Evolutionary conservation across 2,888 invertebrate species (phyloP), one percentile per base, ranked within the genome.

Genomic region (Himalopsyche japonica): DNA sequence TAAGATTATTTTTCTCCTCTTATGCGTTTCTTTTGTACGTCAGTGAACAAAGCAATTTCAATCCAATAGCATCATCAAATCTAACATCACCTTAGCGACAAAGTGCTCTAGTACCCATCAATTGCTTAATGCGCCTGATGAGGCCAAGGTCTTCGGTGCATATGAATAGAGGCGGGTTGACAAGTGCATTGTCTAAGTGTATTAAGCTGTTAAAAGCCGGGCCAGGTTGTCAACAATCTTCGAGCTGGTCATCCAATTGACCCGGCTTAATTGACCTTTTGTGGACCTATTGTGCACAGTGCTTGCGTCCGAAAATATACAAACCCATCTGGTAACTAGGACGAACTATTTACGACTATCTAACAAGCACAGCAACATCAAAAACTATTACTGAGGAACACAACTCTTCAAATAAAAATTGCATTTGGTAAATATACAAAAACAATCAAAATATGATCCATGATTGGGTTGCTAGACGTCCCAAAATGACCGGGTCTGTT

Each of bases 251-350:
- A 32, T 70, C 82, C 84, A 86, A 86, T 86, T 86, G 86, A 86
- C 84, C 80, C 79, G 32, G 48, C 80, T 70, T 78, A 84, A 86
- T 86, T 86, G 81, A 86, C 84, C 86, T 82, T 86, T 86, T 86
- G 86, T 86, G 47, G 80, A 76, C 64, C 82, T 76, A 80, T 84
- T 84, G 84, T 8, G 24, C 32, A 8, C 70, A 27, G 83, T 30
- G 34, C 70, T 43, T 70, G 30, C 27, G 64, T 24, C 37, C 34
- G 20, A n/a, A 57, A 57, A 57, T 57, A 57, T 20, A 57, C 8
- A 24, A n/a, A 24, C n/a, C n/a, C 5, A 57, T 57, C 57, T n/a
- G 57, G 24, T 20, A 57, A 57, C 57, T 57, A 24, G 24, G 20
- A 57, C 20, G 57, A 57, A 20, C 20, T 24, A 24, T 57, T 57